These are phyloP conservation scores for Habroteleia sp. DNA, from an alignment of 2,888 invertebrate species.

Conservation along the genomic window DNA sequence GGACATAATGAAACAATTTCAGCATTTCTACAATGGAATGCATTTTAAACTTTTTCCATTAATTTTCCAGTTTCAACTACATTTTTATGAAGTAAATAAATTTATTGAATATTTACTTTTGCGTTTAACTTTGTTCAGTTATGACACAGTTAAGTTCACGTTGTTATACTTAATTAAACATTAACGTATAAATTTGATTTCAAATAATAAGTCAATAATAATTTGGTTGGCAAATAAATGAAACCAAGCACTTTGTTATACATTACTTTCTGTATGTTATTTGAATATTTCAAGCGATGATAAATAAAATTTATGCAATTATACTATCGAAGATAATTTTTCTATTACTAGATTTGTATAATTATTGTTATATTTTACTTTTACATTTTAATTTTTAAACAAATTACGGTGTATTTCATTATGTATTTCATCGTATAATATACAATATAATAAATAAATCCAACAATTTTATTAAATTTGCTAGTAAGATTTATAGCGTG, in stretches of 20 bases:
- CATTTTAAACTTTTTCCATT: slow-evolving; percentile 51
- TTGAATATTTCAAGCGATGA: too few species aligned
- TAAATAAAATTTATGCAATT: too few species aligned
- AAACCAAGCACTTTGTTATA: too few species aligned
- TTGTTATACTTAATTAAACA: slow-evolving; percentile 10
- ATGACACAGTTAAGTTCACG: background rate
- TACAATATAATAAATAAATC: slow-evolving; percentile 7
- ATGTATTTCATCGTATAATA: too few species aligned
- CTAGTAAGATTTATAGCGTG: slow-evolving; percentile 23
- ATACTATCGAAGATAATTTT: too few species aligned
- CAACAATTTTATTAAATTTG: background rate
- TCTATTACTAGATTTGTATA: too few species aligned
- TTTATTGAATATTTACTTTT: slow-evolving; percentile 34
- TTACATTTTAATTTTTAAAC: too few species aligned
- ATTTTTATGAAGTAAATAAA: slow-evolving; percentile 33
- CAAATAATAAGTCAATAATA: too few species aligned
- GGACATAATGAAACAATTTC: slow-evolving; percentile 48
- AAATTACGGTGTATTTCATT: too few species aligned
- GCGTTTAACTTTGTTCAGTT: slow-evolving; percentile 15
- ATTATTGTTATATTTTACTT: too few species aligned
- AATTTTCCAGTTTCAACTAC: slow-evolving; percentile 25
- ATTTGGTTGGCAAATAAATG: too few species aligned
- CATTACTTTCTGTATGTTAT: too few species aligned
- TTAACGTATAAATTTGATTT: slow-evolving; percentile 1
- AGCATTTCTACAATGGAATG: slow-evolving; percentile 38